Evolutionary conservation across 2,797 vertebrate species (phyloP), one percentile per base, ranked within the genome.

Genomic region (Sebastes umbrosus): DNA sequence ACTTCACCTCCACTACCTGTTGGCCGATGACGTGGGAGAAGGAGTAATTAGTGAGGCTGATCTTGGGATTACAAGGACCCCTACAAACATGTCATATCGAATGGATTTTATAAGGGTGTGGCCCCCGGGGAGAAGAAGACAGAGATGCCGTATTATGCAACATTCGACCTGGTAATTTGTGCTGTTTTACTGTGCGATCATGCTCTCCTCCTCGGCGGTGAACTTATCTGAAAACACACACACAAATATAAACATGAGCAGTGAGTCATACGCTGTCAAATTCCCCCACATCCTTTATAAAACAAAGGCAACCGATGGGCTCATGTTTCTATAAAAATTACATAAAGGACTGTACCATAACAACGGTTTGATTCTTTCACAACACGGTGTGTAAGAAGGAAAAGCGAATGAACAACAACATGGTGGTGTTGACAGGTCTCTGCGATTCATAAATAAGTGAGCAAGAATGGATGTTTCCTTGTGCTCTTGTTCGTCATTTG

Each of bases 21-120:
- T 85, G 74, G 52, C 67, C 57, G 62, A 52, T 59, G 58, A 78
- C 71, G 39, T 25, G 22, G 75, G 43, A 82, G 72, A 80, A 77
- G 36, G 55, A 73, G 73, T 82, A 87, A 89, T 92, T 86, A 90
- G 36, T 9, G 54, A 84, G 46, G 81, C 14, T 65, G 68, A 86
- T 83, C 78, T 78, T 72, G 58, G 43, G 43, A 86, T 80, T 71
- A 71, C 87, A 82, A 84, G 82, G 79, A 85, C 75, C 87, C 75
- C 57, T 62, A 72, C 71, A 68, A 80, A 70, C 65, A 74, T 80
- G 69, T 73, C 70, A 69, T 60, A 84, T 87, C 81, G 79, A 84
- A 90, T 84, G 74, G 82, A 83, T 89, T 87, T 79, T 74, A 66
- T 43, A 84, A 89, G 72, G 10, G 0, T 55, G 39, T n/a, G 43